Evolutionary conservation across 2,113 vertebrate species (phyloP).

Genomic region (Siphamia tubifer): DNA sequence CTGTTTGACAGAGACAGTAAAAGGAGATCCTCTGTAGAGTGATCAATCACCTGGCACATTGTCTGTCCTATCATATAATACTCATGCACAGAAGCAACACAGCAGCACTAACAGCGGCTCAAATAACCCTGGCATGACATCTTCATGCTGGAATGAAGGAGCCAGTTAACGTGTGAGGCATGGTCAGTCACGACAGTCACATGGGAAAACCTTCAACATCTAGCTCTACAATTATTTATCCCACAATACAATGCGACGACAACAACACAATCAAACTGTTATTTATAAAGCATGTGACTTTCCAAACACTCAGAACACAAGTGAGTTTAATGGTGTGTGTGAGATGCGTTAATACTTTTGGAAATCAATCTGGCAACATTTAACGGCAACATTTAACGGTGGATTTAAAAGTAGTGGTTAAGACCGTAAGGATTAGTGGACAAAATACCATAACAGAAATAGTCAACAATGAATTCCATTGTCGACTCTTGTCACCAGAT

Average conservation of each 20-base stretch:
- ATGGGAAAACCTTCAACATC: background rate
- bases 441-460: too few species aligned
- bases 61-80: background rate
- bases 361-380: background rate
- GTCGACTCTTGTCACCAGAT: too few species aligned
- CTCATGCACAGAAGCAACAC: background rate
- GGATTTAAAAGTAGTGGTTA: too few species aligned
- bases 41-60: background rate
- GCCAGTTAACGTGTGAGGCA: background rate
- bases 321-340: background rate
- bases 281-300: background rate
- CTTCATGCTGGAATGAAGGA: background rate
- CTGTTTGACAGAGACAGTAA: background rate
- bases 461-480: too few species aligned
- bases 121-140: slow-evolving; percentile 26
- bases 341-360: background rate
- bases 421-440: too few species aligned
- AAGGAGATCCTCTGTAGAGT: background rate
- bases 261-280: background rate
- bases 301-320: background rate
- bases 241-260: background rate
- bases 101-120: background rate
- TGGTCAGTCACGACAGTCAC: slow-evolving; percentile 38
- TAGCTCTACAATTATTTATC: background rate
- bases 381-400: too few species aligned